Conservation (phyloP, 2,113 vertebrate genomes). For the Osmerus eperlanus region DNA sequence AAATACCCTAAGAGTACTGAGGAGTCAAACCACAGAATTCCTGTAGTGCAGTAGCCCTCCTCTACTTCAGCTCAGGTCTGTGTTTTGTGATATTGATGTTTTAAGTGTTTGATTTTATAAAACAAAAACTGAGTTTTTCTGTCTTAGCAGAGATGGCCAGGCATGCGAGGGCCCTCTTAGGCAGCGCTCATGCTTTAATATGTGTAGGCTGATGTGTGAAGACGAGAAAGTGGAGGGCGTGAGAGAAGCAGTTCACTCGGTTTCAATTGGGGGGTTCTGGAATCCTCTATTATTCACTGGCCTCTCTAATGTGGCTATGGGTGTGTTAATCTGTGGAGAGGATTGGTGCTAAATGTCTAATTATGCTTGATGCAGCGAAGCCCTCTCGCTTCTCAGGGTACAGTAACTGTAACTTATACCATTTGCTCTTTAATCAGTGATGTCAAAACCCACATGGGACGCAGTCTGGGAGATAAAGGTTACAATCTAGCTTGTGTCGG, state of each 20-base stretch:
- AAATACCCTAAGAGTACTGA: constrained; percentile 44
- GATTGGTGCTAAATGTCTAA: constrained; percentile 68
- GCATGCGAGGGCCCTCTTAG: too few species aligned
- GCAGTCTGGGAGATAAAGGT: constrained; percentile 41
- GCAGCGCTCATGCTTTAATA: too few species aligned
- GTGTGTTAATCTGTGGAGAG: constrained; percentile 64
- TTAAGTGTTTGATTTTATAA: not conserved
- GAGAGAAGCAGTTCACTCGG: constrained; percentile 35
- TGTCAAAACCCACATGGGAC: constrained; percentile 53
- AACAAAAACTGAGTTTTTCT: not conserved
- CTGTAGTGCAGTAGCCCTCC: constrained; percentile 23
- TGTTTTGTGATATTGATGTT: too few species aligned
- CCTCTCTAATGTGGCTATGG: constrained; percentile 63
- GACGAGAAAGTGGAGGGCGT: constrained; percentile 35
- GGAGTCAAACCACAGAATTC: constrained; percentile 25
- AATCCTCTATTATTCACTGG: constrained; percentile 56
- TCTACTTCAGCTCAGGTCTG: too few species aligned
- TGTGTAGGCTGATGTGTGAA: constrained; percentile 14
- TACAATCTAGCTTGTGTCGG: constrained; percentile 20
- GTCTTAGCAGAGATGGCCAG: too few species aligned
- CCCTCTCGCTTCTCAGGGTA: constrained; percentile 62
- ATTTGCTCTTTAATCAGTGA: constrained; percentile 69
- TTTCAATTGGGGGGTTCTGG: constrained; percentile 18
- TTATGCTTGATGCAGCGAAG: constrained; percentile 46
- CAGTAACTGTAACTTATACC: constrained; percentile 55